phyloP scores from a whole-genome alignment of 2,888 invertebrate genomes.

The Alcis repandata region DNA sequence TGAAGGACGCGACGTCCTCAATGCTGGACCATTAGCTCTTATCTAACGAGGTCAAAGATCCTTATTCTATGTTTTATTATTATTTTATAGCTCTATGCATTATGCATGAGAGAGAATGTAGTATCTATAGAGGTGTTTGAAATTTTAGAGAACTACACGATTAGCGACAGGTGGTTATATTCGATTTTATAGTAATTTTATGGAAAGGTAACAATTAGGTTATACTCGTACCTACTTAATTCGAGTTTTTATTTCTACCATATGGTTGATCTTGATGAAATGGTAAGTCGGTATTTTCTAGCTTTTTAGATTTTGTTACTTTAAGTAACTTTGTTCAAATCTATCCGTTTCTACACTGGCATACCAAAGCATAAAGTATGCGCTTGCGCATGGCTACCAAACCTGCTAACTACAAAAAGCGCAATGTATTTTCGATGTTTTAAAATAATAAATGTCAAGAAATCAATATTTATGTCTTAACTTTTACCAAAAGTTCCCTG shows the following conservation, averaged over 20 bases:
- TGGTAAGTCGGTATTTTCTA: too few relatives aligned
- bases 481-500: neutral
- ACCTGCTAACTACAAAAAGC: too few relatives aligned
- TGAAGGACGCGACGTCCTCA: conserved; percentile 23
- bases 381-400: too few relatives aligned
- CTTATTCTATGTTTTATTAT: conserved; percentile 24
- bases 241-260: neutral
- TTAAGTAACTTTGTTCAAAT: too few relatives aligned
- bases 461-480: neutral
- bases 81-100: conserved; percentile 22
- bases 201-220: neutral
- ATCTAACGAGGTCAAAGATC: conserved; percentile 31
- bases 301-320: too few relatives aligned
- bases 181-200: conserved; percentile 10
- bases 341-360: too few relatives aligned
- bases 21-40: conserved; percentile 22
- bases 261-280: too few relatives aligned
- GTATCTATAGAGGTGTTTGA: neutral
- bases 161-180: conserved; percentile 4
- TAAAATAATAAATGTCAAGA: neutral
- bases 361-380: too few relatives aligned
- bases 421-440: neutral
- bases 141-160: neutral
- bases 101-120: conserved; percentile 22
- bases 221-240: neutral